phyloP scores from a whole-genome alignment of 1,140 invertebrate genomes.

The Hermetia illucens region DNA sequence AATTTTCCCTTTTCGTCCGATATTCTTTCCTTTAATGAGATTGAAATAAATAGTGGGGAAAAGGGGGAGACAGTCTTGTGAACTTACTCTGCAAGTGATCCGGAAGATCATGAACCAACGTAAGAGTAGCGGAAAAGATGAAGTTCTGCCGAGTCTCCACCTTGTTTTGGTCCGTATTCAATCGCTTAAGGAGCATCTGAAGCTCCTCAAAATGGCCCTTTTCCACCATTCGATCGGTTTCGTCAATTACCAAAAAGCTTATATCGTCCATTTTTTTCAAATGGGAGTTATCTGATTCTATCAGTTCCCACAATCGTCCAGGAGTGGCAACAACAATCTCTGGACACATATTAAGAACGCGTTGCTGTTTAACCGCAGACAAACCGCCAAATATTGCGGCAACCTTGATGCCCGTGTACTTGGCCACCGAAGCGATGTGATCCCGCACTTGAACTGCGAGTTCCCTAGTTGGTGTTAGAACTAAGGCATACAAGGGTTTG shows the following conservation, averaged over 20 bases:
- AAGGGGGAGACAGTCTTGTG: not conserved
- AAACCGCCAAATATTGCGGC: slow-evolving; percentile 81
- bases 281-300: slow-evolving; percentile 62
- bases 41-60: not conserved
- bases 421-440: slow-evolving; percentile 65
- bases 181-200: slow-evolving; percentile 58
- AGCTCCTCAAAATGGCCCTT: slow-evolving; percentile 93
- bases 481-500: slow-evolving; percentile 60
- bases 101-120: slow-evolving; percentile 73
- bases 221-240: slow-evolving; percentile 97
- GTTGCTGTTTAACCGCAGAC: slow-evolving; percentile 78
- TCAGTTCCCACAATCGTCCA: slow-evolving; percentile 87
- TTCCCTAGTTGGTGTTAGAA: slow-evolving; percentile 90
- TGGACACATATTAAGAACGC: slow-evolving; percentile 66
- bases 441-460: slow-evolving; percentile 86
- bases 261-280: slow-evolving; percentile 53
- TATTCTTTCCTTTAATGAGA: slow-evolving; percentile 28
- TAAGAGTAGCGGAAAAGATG: slow-evolving; percentile 95
- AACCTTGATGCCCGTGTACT: slow-evolving; percentile 52
- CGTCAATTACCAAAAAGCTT: slow-evolving; percentile 87
- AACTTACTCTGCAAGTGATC: slow-evolving; percentile 50
- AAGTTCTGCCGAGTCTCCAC: slow-evolving; percentile 70
- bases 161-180: slow-evolving; percentile 54
- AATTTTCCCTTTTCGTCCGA: slow-evolving; percentile 39
- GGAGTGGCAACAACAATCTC: slow-evolving; percentile 94